phyloP scores from a whole-genome alignment of 2,888 invertebrate species.

The Pseudococcus jackbeardsleyi region DNA sequence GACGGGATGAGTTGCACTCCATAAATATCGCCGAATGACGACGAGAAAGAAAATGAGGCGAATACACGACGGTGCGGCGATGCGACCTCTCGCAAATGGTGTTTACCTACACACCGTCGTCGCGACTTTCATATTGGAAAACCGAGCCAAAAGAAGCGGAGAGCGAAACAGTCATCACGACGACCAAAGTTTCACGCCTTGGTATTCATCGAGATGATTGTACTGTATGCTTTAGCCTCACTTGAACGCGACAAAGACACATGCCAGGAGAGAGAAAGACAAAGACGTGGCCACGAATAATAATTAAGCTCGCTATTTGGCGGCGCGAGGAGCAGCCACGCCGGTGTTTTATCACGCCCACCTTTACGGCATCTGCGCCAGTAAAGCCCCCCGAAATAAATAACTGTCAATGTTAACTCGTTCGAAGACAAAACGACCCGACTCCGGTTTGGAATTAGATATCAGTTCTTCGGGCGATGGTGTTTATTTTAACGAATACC shows the following conservation, averaged over 20 bases:
- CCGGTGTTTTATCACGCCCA: conserved; percentile 36
- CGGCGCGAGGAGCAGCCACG: not conserved
- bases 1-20: not conserved
- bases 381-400: conserved; percentile 39
- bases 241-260: not conserved
- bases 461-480: conserved; percentile 21
- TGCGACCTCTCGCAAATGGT: not conserved
- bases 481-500: conserved; percentile 39
- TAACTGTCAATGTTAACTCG: conserved; percentile 51
- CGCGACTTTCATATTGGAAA: not conserved
- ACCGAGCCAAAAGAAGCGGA: not conserved
- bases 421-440: conserved; percentile 48
- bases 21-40: not conserved
- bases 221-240: not conserved
- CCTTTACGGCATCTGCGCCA: not conserved
- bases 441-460: conserved; percentile 15
- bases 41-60: not conserved
- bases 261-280: not conserved
- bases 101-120: not conserved
- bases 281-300: conserved; percentile 40
- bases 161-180: not conserved
- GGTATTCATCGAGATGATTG: not conserved
- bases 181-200: not conserved
- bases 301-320: conserved; percentile 29
- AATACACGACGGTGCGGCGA: not conserved